A percentile compares a stretch with the other conserved stretches of the same genome.
Conservation (phyloP, 2,888 invertebrate genomes). For the Meta bourneti region DNA sequence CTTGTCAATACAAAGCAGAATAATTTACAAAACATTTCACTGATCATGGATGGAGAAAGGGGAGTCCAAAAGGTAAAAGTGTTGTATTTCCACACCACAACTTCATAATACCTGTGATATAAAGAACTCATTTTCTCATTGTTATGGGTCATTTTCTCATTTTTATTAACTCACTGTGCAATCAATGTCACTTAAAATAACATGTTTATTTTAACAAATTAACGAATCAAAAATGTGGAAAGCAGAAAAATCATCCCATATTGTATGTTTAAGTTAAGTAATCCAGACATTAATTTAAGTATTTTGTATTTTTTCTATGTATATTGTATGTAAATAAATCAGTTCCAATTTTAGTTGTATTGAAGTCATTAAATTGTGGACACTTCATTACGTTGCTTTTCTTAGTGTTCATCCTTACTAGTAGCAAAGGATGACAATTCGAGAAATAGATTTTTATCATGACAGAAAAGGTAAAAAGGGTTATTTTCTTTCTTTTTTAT, state of each 20-base stretch:
- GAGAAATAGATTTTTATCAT: too few species aligned
- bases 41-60: too few species aligned
- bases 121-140: neutral
- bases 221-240: neutral
- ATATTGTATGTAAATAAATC: conserved; percentile 50
- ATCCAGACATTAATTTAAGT: conserved; percentile 32
- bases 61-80: too few species aligned
- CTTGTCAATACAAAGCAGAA: too few species aligned
- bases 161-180: neutral
- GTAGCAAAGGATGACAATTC: too few species aligned
- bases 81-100: neutral
- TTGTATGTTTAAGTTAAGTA: conserved; percentile 17
- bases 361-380: neutral
- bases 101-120: neutral
- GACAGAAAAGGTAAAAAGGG: too few species aligned
- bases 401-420: too few species aligned
- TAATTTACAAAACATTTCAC: too few species aligned
- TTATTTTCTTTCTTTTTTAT: too few species aligned
- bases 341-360: conserved; percentile 1
- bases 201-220: too few species aligned
- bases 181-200: neutral
- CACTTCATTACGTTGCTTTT: too few species aligned
- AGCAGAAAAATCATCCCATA: neutral
- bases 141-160: neutral
- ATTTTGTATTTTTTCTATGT: conserved; percentile 20